Percentiles rank a stretch among this genome's conserved stretches.
Conservation (phyloP, 1,140 invertebrate species). For the Drosophila aff. region DNA sequence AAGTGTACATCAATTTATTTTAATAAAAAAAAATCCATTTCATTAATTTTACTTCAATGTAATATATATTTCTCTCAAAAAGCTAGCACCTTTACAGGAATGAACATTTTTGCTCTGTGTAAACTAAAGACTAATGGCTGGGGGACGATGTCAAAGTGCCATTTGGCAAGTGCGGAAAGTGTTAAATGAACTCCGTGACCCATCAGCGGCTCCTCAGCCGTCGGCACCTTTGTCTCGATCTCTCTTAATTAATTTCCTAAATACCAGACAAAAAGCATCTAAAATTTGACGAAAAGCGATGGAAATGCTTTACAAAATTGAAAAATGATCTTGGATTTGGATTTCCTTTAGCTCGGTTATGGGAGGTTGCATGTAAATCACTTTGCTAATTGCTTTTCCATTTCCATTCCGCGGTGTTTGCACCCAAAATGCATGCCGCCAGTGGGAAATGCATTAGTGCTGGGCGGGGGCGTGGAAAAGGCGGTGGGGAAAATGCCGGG, state of each 20-base stretch:
- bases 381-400: conserved; percentile 79
- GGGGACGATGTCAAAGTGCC: conserved; percentile 65
- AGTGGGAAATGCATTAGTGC: conserved; percentile 37
- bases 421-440: conserved; percentile 3
- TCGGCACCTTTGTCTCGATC: conserved; percentile 73
- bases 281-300: conserved; percentile 27
- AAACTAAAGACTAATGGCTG: neutral
- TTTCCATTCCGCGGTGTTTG: conserved; percentile 37
- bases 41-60: neutral
- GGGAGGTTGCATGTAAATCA: conserved; percentile 79
- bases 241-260: conserved; percentile 80
- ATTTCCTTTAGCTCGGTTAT: conserved; percentile 43
- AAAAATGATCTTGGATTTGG: conserved; percentile 39
- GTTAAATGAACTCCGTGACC: conserved; percentile 59
- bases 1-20: too few species aligned
- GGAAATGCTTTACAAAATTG: conserved; percentile 48
- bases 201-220: conserved; percentile 11
- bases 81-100: too few species aligned
- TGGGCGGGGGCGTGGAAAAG: conserved; percentile 8
- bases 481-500: conserved; percentile 1
- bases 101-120: neutral
- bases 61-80: neutral
- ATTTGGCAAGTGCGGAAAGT: conserved; percentile 51
- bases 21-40: too few species aligned
- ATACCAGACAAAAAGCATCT: conserved; percentile 45